These are phyloP conservation scores for Steromphala cineraria DNA, from an alignment of 2,888 invertebrate genomes.

Conservation along the genomic window DNA sequence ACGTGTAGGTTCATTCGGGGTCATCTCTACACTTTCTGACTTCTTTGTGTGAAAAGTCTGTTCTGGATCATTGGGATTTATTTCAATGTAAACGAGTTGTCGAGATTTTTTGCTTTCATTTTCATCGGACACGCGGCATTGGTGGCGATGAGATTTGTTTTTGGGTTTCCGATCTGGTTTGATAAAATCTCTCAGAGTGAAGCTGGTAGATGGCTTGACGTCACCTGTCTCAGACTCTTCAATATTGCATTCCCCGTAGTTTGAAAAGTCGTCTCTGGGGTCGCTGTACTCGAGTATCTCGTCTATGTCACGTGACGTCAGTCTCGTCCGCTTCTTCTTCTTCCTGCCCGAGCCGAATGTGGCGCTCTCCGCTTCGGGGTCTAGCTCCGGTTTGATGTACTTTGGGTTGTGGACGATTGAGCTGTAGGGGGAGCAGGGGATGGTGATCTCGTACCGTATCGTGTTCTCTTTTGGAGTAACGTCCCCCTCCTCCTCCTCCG, in stretches of 20 bases:
- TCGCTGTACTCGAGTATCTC: slow-evolving; percentile 19
- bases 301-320: slow-evolving; percentile 21
- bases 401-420: slow-evolving; percentile 44
- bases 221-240: background rate
- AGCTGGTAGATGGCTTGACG: background rate
- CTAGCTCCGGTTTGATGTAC: slow-evolving; percentile 33
- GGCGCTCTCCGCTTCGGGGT: background rate
- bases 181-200: background rate
- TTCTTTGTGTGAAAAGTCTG: background rate
- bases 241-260: background rate
- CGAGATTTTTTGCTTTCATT: background rate
- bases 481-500: background rate
- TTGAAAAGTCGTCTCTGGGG: background rate
- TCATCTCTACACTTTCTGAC: background rate
- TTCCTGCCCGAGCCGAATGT: slow-evolving; percentile 20
- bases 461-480: background rate
- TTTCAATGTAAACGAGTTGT: background rate
- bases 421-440: slow-evolving; percentile 34
- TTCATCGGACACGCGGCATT: background rate
- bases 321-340: slow-evolving; percentile 11
- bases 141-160: background rate
- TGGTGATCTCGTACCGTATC: slow-evolving; percentile 35
- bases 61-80: background rate
- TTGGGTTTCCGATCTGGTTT: background rate
- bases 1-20: background rate